Evolutionary conservation across 2,113 vertebrate species (phyloP), one percentile per base, ranked within the genome.

Genomic region (Choloepus hoffmanni): DNA sequence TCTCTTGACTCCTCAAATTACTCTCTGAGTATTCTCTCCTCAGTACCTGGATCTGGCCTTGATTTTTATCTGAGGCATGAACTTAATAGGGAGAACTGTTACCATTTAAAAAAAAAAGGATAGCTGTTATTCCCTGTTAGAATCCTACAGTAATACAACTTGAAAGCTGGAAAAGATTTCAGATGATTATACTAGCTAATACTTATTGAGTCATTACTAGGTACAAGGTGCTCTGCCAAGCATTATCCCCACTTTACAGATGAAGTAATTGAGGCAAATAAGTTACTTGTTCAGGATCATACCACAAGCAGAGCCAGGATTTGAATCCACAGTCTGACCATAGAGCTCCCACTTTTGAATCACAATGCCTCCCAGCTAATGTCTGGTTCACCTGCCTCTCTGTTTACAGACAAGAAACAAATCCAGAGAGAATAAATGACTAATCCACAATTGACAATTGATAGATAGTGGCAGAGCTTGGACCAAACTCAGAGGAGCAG

Each of bases 1-100:
- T 74, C 76, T 88, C 93, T 28, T 48, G 53, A 68, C 70, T 95
- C 58, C n/a, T 85, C 91, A 55, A 93, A 36, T 92, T 43, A 24
- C 63, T 79, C 24, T 79, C 30, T 9, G 53, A 30, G 45, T 53
- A 48, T 23, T 65, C 16, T 92, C 30, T 63, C 45, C 30, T 91
- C 11, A 11, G 30, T 40, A 10, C 87, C 36, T 26, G 5, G 4
- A 33, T 33, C 43, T 91, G 48, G 48, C 43, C 28, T 85, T 48
- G 72, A 43, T 36, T 76, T 90, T 91, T 76, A 60, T 85, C 78
- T 11, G 30, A 77, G 36, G 40, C 40, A 2, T 50, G 30, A 55
- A 55, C 28, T 55, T 93, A 53, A 65, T 86, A 72, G 76, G 70
- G 45, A 86, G 55, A 88, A 48, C 63, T 73, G 33, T 53, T 85